Base-by-base conservation (phyloP, 2,797 vertebrate species). In the Pogoniulus pusillus region DNA sequence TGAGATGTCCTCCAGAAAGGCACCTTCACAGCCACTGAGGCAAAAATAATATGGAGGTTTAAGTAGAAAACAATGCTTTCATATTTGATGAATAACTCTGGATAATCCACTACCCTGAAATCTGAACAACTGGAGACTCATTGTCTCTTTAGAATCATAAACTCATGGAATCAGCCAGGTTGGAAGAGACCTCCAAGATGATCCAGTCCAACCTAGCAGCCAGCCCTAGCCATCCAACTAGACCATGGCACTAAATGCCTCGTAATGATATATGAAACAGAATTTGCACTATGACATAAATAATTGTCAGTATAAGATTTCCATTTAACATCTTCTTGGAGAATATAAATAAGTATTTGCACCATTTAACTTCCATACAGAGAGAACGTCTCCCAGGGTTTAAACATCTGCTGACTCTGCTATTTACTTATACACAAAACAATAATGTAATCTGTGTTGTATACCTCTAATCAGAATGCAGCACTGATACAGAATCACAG, bases 241-340 rank as follows among this genome's bases (percentile, higher is more conserved):
- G n/a, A n/a, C n/a, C n/a, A n/a, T n/a, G n/a, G n/a, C n/a, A n/a
- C n/a, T n/a, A n/a, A n/a, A n/a, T n/a, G n/a, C n/a, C n/a, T n/a
- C n/a, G n/a, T 88, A 94, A 93, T 74, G 93, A 91, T 74, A 83
- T 71, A 87, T 87, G 91, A 96, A 87, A 32, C 69, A 77, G 59
- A 81, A 60, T 89, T 95, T 93, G 66, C 57, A 85, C 73, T 71
- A 68, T 66, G 81, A 95, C 82, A 68, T 63, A 94, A 94, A 58
- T 95, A 95, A 91, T 93, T 92, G 89, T 89, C 74, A 92, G 72
- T 23, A 20, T 88, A 79, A 92, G 85, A 55, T 91, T 87, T 86
- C 81, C 66, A 82, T 92, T 95, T 91, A 91, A 29, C 30, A 60
- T 74, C 69, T 82, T 89, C 83, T 74, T 66, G 62, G 64, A 83